Percentiles rank a stretch among this genome's conserved stretches.
Evolutionary conservation across 2,888 invertebrate genomes (phyloP).

Genomic region (Ceramica pisi): DNA sequence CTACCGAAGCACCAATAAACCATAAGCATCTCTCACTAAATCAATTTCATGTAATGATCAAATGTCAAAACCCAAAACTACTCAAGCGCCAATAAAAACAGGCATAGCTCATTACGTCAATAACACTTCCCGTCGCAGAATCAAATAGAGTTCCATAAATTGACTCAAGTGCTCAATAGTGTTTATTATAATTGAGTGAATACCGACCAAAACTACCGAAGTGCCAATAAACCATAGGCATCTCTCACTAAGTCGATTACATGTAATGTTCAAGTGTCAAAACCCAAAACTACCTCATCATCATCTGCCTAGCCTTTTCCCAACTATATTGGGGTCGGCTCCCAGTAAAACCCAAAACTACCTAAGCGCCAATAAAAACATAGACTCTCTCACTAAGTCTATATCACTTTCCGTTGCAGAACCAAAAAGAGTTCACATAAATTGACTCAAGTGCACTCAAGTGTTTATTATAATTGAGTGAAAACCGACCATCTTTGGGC

Average conservation of each 20-base stretch:
- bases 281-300: background rate
- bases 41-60: too few species aligned
- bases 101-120: slow-evolving; percentile 28
- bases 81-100: background rate
- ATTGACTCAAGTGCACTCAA: slow-evolving; percentile 38
- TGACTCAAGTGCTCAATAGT: slow-evolving; percentile 41
- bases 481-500: slow-evolving; percentile 62
- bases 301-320: too few species aligned
- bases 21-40: slow-evolving; percentile 21
- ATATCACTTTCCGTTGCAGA: slow-evolving; percentile 59
- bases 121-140: slow-evolving; percentile 57
- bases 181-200: slow-evolving; percentile 53
- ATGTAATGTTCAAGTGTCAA: too few species aligned
- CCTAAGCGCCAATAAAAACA: background rate
- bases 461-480: slow-evolving; percentile 54
- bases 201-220: slow-evolving; percentile 25
- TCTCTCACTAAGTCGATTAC: background rate
- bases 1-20: background rate
- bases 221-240: slow-evolving; percentile 16
- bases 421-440: slow-evolving; percentile 47
- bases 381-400: slow-evolving; percentile 5
- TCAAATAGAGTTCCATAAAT: slow-evolving; percentile 47
- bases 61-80: background rate
- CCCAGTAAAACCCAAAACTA: background rate
- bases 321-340: too few species aligned